Evolutionary conservation across 2,113 vertebrate species (phyloP).

Genomic region (Cyanoliseus patagonus): DNA sequence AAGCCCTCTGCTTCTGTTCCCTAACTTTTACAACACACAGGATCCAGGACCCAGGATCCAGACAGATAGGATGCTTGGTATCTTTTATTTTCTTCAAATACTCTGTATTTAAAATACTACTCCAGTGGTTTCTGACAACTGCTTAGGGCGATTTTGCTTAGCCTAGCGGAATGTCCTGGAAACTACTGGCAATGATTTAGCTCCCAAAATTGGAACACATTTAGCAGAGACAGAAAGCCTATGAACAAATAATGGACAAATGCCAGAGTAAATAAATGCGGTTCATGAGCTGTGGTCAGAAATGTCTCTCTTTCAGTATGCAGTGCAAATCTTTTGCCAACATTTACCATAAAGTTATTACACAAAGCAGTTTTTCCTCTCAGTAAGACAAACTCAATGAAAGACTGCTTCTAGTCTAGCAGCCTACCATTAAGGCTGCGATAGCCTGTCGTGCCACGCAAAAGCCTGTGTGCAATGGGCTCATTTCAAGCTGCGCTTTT

Average conservation of each 20-base stretch:
- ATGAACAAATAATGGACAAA: slow-evolving; percentile 93
- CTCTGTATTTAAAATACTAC: slow-evolving; percentile 76
- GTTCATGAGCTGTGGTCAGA: slow-evolving; percentile 96
- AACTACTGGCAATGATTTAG: slow-evolving; percentile 88
- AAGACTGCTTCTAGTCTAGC: slow-evolving; percentile 82
- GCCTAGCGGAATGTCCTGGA: slow-evolving; percentile 94
- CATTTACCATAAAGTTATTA: slow-evolving; percentile 90
- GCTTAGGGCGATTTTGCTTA: slow-evolving; percentile 90
- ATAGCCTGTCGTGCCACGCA: slow-evolving; percentile 77
- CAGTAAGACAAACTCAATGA: slow-evolving; percentile 87
- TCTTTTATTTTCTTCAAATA: slow-evolving; percentile 73
- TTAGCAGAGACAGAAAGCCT: slow-evolving; percentile 96
- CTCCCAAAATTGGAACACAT: slow-evolving; percentile 89
- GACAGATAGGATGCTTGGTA: slow-evolving; percentile 33
- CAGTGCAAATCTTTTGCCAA: slow-evolving; percentile 88
- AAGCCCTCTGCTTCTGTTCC: background rate
- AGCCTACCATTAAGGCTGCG: slow-evolving; percentile 73
- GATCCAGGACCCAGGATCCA: background rate
- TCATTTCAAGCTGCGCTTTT: slow-evolving; percentile 69
- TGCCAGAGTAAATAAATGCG: slow-evolving; percentile 96
- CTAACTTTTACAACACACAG: background rate
- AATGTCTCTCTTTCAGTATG: slow-evolving; percentile 92
- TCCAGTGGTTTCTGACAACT: slow-evolving; percentile 85
- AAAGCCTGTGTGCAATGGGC: slow-evolving; percentile 75
- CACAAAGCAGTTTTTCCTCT: slow-evolving; percentile 89